A percentile compares a stretch with the other conserved stretches of the same genome.
phyloP scores from a whole-genome alignment of 1,140 invertebrate species.

The Trichonephila clavipes region DNA sequence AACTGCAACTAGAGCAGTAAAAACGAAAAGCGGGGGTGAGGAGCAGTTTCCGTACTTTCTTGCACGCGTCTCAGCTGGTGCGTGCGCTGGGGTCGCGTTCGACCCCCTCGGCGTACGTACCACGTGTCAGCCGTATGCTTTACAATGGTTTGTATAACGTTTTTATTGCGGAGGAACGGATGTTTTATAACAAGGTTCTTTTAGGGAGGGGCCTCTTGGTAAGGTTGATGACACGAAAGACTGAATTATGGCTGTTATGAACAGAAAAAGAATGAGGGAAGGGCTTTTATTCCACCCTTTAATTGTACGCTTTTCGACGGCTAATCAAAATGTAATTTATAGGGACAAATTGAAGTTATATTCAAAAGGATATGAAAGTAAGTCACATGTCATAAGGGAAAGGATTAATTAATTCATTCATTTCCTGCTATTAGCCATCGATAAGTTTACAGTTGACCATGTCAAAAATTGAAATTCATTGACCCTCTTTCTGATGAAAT shows the following conservation, averaged over 20 bases:
- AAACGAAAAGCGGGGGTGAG: background rate
- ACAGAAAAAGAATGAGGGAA: background rate
- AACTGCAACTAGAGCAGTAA: conserved; percentile 46
- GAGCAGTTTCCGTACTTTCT: background rate
- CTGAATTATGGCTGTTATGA: background rate
- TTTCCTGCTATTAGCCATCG: no score
- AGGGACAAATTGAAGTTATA: background rate
- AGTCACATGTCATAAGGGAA: no score
- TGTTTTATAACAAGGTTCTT: conserved; percentile 48
- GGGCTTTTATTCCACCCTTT: background rate
- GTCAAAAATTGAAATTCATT: no score
- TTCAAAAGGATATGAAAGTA: no score
- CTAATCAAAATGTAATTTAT: no score
- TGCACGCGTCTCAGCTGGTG: background rate
- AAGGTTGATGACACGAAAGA: background rate
- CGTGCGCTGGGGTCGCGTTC: no score
- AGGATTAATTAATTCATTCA: no score
- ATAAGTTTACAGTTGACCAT: no score
- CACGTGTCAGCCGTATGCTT: conserved; percentile 57
- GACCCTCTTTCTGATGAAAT: no score
- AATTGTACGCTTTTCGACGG: background rate
- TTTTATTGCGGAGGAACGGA: conserved; percentile 26
- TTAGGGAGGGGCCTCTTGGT: background rate
- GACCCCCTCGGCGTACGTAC: conserved; percentile 14
- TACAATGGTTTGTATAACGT: conserved; percentile 47